A percentile compares a stretch with the other conserved stretches of the same genome.
phyloP scores from a whole-genome alignment of 2,113 vertebrate genomes.

The Ailurus styani region DNA sequence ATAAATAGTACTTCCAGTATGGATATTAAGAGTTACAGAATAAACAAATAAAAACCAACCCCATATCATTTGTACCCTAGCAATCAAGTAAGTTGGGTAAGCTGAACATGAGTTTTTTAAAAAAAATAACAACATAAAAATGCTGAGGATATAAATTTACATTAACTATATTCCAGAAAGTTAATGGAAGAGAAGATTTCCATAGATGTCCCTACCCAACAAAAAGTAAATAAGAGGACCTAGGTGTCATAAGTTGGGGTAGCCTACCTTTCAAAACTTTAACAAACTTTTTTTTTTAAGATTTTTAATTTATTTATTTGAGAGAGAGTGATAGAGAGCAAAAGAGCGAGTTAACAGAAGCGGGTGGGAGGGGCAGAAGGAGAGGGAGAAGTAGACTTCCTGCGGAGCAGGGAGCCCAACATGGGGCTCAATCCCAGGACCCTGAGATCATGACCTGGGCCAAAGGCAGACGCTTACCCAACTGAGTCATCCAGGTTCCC shows the following conservation, averaged over 20 bases:
- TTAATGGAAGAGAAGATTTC: neutral
- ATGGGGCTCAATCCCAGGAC: neutral
- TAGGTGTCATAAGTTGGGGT: neutral
- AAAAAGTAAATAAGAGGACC: neutral
- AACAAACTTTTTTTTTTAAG: neutral
- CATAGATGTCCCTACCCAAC: neutral
- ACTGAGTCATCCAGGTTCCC: too few relatives aligned
- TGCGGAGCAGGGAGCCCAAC: neutral
- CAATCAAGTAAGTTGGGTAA: neutral
- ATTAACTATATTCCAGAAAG: neutral
- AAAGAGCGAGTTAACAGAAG: neutral
- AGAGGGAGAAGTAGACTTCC: neutral
- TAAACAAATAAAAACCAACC: neutral
- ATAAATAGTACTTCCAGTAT: neutral
- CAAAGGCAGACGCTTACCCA: too few relatives aligned
- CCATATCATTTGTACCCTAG: neutral
- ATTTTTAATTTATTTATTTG: neutral
- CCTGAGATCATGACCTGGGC: too few relatives aligned
- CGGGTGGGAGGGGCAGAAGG: neutral
- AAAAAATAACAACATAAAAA: neutral
- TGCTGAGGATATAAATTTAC: neutral
- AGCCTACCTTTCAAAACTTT: neutral
- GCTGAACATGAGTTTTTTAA: neutral
- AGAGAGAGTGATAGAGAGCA: neutral
- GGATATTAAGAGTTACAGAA: neutral